Evolutionary conservation across 2,113 vertebrate genomes (phyloP), one percentile per base, ranked within the genome.

Genomic region (Perca fluviatilis): DNA sequence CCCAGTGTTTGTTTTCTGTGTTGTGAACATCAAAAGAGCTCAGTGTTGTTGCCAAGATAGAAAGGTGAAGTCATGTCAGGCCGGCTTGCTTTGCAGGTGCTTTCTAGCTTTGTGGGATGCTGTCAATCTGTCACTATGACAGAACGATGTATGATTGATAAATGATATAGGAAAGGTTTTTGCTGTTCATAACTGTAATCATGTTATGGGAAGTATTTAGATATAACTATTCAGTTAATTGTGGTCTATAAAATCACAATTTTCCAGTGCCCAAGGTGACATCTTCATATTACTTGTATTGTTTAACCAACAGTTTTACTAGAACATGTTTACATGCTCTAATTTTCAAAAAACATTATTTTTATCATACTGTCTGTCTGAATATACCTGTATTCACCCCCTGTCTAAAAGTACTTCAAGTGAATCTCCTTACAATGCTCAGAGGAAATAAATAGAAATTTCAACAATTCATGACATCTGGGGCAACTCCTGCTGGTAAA

Each of bases 81-180:
- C 46, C 57, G 11, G 85, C 71, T 85, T 57, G 71, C 85, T 83
- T 82, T 61, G 79, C 86, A 79, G 88, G 82, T 82, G 84, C 72
- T 61, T 62, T 65, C 51, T 58, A 70, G 23, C 81, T 79, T 84
- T 47, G 82, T 30, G 67, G 80, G 86, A 82, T 68, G 62, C 72
- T 70, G 77, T 88, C 84, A 84, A 53, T 83, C 80, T 76, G 80
- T 74, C 82, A 47, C 60, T 12, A 14, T 64, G 50, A 83, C 74
- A 64, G 60, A 58, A 61, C 50, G 58, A 61, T 47, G 74, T 68
- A 27, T 11, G 57, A 43, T 6, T 43, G 23, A 51, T 63, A 36
- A 74, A 74, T 23, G 23, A 63, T 27, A 53, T 19, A 10, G n/a
- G 23, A 16, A 66, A 49, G 67, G 53, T 19, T 79, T 81, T 47